Percentiles rank a stretch among this genome's conserved stretches.
These are phyloP conservation scores for Oscheius sp. DNA, from an alignment of 2,888 invertebrate species.

Conservation along the genomic window DNA sequence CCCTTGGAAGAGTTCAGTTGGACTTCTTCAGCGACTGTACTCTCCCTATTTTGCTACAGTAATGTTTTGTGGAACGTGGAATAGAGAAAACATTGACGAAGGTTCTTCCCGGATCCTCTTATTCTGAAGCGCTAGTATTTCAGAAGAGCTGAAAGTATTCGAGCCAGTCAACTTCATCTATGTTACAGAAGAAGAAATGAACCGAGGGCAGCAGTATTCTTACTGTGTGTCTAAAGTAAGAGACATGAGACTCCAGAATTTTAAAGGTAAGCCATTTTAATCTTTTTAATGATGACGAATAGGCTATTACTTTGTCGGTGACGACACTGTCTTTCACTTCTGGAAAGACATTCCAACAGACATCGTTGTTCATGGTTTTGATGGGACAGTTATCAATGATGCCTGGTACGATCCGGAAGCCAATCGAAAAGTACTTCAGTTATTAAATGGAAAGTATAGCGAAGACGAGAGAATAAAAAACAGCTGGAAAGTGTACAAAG, in stretches of 20 bases:
- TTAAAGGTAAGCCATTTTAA: slow-evolving; percentile 1
- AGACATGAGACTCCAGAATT: slow-evolving; percentile 11
- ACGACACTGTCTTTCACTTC: slow-evolving; percentile 23
- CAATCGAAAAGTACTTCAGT: too few relatives aligned
- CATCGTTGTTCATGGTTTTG: neutral
- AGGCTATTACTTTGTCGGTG: slow-evolving; percentile 25
- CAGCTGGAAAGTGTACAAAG: neutral
- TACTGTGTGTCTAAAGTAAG: slow-evolving; percentile 6
- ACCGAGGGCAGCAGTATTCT: neutral
- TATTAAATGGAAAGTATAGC: too few relatives aligned
- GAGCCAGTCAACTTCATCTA: slow-evolving; percentile 14
- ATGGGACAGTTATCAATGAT: too few relatives aligned
- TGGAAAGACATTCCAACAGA: slow-evolving; percentile 1
- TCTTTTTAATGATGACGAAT: neutral
- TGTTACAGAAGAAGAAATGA: slow-evolving; percentile 8
- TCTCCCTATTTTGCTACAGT: slow-evolving; percentile 4
- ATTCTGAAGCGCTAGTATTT: neutral
- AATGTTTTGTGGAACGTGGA: slow-evolving; percentile 19
- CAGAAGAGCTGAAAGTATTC: neutral
- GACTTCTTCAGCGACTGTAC: slow-evolving; percentile 24
- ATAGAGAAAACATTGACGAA: neutral
- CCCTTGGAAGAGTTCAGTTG: slow-evolving; percentile 13
- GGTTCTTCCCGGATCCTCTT: neutral
- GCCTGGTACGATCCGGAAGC: too few relatives aligned
- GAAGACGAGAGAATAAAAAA: neutral